These are phyloP conservation scores for Simalia tracyae DNA, from an alignment of 2,797 vertebrate species.

Conservation along the genomic window DNA sequence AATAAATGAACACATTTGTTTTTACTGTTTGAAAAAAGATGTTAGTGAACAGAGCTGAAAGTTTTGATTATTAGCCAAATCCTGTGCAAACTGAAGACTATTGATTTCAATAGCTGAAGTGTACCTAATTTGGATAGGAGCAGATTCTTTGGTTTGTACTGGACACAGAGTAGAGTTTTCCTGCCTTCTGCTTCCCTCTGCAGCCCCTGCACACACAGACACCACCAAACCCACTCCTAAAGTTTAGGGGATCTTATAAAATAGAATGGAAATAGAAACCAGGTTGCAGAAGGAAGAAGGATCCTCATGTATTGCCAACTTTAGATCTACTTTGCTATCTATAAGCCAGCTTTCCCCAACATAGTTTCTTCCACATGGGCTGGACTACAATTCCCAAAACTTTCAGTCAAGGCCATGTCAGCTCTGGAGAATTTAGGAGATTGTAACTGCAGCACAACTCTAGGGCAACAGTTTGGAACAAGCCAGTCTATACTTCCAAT, in stretches of 20 bases:
- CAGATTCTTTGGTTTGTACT: background rate
- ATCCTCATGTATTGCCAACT: background rate
- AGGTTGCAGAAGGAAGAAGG: background rate
- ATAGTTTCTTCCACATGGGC: background rate
- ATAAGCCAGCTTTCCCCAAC: background rate
- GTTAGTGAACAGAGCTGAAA: constrained; percentile 34
- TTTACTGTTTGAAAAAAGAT: constrained; percentile 24
- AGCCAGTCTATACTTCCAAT: background rate
- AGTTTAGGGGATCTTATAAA: background rate
- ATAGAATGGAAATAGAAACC: background rate
- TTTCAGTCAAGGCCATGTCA: background rate
- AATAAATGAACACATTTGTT: constrained; percentile 48
- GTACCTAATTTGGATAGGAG: background rate
- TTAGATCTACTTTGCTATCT: background rate
- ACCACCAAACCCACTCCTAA: background rate
- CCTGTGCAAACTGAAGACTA: background rate
- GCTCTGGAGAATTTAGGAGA: background rate
- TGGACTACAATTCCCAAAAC: background rate
- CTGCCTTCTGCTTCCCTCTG: background rate
- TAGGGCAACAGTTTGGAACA: background rate
- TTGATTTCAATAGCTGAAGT: background rate
- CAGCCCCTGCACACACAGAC: background rate
- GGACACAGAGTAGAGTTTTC: background rate
- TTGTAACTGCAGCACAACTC: background rate
- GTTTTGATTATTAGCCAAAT: constrained; percentile 35